phyloP scores from a whole-genome alignment of 1,140 invertebrate genomes.

The Ephestia elutella region DNA sequence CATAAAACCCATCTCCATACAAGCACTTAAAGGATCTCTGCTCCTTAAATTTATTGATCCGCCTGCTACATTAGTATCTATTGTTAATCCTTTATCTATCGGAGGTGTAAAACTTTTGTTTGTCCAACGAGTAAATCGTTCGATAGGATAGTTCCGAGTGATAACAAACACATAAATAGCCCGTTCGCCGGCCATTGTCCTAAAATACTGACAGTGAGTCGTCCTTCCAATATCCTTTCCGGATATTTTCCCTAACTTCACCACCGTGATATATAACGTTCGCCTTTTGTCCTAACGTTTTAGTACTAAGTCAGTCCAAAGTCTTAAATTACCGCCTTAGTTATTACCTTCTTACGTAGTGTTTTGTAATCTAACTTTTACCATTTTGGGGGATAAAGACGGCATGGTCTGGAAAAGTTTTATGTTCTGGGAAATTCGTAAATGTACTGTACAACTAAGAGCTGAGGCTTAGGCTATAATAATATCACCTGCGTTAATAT shows the following conservation, averaged over 20 bases:
- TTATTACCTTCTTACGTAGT: background rate
- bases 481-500: too few species aligned
- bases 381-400: background rate
- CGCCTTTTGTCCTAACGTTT: background rate
- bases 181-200: constrained; percentile 40
- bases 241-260: constrained; percentile 30
- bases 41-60: constrained; percentile 5
- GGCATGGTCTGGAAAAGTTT: background rate
- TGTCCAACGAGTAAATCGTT: constrained; percentile 43
- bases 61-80: constrained; percentile 4
- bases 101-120: constrained; percentile 42
- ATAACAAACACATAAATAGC: constrained; percentile 61
- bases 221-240: constrained; percentile 24
- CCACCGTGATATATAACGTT: background rate
- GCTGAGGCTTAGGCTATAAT: too few species aligned
- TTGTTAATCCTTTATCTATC: constrained; percentile 6
- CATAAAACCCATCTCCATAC: background rate
- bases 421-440: too few species aligned
- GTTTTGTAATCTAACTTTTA: background rate
- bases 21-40: constrained; percentile 1
- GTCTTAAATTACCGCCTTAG: background rate
- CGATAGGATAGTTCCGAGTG: constrained; percentile 45
- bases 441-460: too few species aligned
- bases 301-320: background rate
- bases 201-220: constrained; percentile 42